These are phyloP conservation scores for Crocuta crocuta DNA, from an alignment of 2,113 vertebrate genomes.

Conservation along the genomic window DNA sequence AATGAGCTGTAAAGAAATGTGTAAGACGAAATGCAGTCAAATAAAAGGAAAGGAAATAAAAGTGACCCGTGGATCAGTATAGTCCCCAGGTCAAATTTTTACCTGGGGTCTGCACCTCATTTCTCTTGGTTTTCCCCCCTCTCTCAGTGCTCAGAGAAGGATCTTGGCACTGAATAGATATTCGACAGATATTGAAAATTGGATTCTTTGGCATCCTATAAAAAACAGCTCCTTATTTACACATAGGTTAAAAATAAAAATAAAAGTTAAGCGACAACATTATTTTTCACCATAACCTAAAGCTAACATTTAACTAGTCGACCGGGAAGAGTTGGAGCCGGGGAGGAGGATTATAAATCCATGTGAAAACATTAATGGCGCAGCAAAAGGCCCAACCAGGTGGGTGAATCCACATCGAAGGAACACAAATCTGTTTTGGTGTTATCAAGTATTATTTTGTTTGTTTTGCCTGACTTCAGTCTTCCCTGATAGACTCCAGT, in stretches of 20 bases:
- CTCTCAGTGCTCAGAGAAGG: not conserved
- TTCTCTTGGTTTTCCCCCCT: not conserved
- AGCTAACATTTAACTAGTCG: not conserved
- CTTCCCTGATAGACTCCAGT: not conserved
- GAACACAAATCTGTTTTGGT: not conserved
- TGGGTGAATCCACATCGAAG: not conserved
- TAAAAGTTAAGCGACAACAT: slow-evolving; percentile 7
- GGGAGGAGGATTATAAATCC: not conserved
- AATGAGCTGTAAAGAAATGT: too few relatives aligned
- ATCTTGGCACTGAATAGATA: not conserved
- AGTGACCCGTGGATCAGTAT: not conserved
- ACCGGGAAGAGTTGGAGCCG: not conserved
- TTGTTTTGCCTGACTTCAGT: not conserved
- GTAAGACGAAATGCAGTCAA: not conserved
- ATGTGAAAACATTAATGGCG: not conserved
- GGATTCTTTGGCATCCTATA: not conserved
- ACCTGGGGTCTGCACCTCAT: not conserved
- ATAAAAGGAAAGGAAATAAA: slow-evolving; percentile 33
- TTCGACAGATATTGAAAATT: not conserved
- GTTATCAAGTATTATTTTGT: not conserved
- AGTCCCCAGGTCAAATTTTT: not conserved
- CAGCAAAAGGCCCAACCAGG: not conserved
- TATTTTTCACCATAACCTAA: not conserved
- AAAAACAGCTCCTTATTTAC: not conserved
- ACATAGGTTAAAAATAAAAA: slow-evolving; percentile 22